Evolutionary conservation across 2,113 vertebrate species (phyloP), one percentile per base, ranked within the genome.

Genomic region (Cathartes aura): DNA sequence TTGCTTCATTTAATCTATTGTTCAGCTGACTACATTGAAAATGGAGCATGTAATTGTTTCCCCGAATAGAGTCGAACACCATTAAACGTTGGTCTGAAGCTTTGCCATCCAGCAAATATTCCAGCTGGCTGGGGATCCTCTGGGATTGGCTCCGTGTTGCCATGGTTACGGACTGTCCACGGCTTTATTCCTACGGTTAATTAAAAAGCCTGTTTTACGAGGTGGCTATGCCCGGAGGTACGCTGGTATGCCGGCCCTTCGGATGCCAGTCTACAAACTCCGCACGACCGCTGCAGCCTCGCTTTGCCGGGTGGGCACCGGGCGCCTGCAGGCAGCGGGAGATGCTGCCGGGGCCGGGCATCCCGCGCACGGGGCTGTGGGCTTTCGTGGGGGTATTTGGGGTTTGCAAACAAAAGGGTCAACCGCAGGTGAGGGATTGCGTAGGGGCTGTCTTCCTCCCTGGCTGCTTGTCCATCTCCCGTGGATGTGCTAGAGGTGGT

Each of bases 31-130:
- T 88, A 89, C 47, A 32, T 93, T 86, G 95, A 96, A 97, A 97
- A 97, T 95, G 96, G 95, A 96, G 95, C 97, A 96, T 96, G 97
- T 95, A 96, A 98, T 97, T 97, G 96, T 97, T 97, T 96, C 94
- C 92, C 87, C 84, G 89, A 91, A 96, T 83, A 95, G 94, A 95
- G 93, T 66, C 9, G 86, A 95, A 94, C 95, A 67, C 93, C 97
- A 94, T 95, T 97, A 95, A 96, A 95, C 2, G 42, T 83, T 60
- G 93, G 97, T 83, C 89, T 97, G 95, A 96, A 94, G 96, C 81
- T 95, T 89, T 91, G 96, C 97, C 97, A 95, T 96, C 94, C 92
- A 97, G 96, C 96, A 97, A 86, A 94, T 96, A 97, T 96, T 97
- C 97, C 97, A 97, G 97, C 97, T 97, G 97, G 96, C 92, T 90